Base-by-base conservation (phyloP, 1,140 invertebrate genomes). In the Aporrectodea caliginosa region DNA sequence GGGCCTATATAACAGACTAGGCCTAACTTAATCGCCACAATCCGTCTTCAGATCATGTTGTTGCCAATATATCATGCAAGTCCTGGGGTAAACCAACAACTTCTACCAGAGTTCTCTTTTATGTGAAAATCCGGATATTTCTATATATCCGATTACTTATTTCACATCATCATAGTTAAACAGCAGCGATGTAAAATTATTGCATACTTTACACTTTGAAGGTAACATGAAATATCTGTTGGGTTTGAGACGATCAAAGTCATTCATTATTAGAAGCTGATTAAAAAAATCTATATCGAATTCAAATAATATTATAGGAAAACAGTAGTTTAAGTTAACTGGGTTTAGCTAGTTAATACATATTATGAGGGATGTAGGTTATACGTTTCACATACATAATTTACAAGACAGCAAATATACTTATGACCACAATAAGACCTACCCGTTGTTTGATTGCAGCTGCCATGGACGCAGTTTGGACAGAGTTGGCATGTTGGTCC, bases 401-500 rank as follows among this genome's bases (percentile, higher is more conserved):
- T n/a, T n/a, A n/a, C n/a, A n/a, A n/a, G 16, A n/a, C 1, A n/a
- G 31, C 1, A 22, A 72, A 16, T 12, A 33, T 2, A 27, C 6
- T 1, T 0, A 29, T 29, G 16, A 69, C 14, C 69, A 77, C 1
- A 68, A 22, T 72, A 31, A 30, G 6, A 34, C 33, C 12, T 76
- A 80, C 81, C 81, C 14, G 73, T 79, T 29, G 22, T 34, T 70
- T 75, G 70, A 31, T 81, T 74, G 35, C 81, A 81, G 29, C 33
- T 73, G 16, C 81, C 81, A 33, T 81, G 73, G 14, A 77, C 29
- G 68, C 81, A 81, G 29, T n/a, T 33, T 14, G 82, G 82, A 78
- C 83, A 84, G 14, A 79, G 82, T 31, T 69, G 22, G 73, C 83
- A 84, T 0, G 58, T 31, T 0, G 35, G 32, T 2, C 83, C 83